phyloP scores from a whole-genome alignment of 2,888 invertebrate genomes.

The Petrolisthes cinctipes region DNA sequence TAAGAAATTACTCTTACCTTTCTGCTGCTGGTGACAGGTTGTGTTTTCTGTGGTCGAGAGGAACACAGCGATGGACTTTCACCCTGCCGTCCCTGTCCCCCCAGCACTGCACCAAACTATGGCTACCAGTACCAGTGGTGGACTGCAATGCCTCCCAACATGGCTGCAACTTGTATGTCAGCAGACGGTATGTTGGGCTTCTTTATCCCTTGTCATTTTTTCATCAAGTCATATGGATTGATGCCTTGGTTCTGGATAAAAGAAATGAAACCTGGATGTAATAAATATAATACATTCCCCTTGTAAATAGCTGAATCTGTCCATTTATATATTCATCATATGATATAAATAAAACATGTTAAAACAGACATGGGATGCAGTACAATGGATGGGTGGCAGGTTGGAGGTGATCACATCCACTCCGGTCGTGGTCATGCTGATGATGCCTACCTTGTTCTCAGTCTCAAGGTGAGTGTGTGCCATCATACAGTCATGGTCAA shows the following conservation, averaged over 20 bases:
- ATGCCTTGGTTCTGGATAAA: neutral
- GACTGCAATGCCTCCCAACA: slow-evolving; percentile 71
- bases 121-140: slow-evolving; percentile 72
- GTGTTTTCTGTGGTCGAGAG: slow-evolving; percentile 72
- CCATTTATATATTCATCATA: neutral
- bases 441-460: slow-evolving; percentile 72
- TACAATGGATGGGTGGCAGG: slow-evolving; percentile 72
- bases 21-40: slow-evolving; percentile 68
- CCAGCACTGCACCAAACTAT: slow-evolving; percentile 73
- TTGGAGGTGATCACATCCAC: slow-evolving; percentile 72
- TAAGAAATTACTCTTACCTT: neutral
- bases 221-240: too few species aligned
- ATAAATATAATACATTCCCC: neutral
- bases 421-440: slow-evolving; percentile 72
- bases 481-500: too few species aligned
- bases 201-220: too few species aligned
- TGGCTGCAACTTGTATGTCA: slow-evolving; percentile 72
- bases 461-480: slow-evolving; percentile 68
- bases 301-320: too few species aligned
- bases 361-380: slow-evolving; percentile 68
- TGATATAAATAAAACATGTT: neutral
- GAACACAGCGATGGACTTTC: slow-evolving; percentile 71
- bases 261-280: neutral
- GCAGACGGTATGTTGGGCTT: slow-evolving; percentile 68
- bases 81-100: slow-evolving; percentile 71